Conservation (phyloP, 2,797 vertebrate genomes). For the Alcedo quadribrachys region DNA sequence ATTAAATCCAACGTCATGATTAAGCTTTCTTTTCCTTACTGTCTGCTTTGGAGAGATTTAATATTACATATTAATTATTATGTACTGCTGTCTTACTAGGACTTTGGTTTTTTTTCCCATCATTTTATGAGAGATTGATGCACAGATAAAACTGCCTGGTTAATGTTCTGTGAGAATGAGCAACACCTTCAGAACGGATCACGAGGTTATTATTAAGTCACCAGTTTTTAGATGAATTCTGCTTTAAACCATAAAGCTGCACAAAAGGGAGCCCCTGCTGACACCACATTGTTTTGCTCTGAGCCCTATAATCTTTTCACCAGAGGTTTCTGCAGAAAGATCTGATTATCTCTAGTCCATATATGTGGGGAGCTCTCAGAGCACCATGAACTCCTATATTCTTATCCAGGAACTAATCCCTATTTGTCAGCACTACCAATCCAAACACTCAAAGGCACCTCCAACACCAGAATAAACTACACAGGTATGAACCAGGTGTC, state of each 20-base stretch:
- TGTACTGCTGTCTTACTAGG: conserved; percentile 32
- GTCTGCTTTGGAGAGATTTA: conserved; percentile 66
- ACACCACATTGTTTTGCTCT: not conserved
- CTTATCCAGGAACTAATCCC: not conserved
- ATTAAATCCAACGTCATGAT: conserved; percentile 75
- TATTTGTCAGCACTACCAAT: not conserved
- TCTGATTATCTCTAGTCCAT: not conserved
- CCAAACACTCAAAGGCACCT: not conserved
- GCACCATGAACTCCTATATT: not conserved
- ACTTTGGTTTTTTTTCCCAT: conserved; percentile 64
- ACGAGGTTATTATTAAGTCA: conserved; percentile 2
- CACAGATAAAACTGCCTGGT: conserved; percentile 53
- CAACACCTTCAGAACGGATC: conserved; percentile 35
- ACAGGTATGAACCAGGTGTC: not conserved
- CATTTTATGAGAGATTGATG: conserved; percentile 58
- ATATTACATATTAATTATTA: conserved; percentile 72
- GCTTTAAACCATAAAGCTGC: not conserved
- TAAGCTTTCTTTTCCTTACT: conserved; percentile 64
- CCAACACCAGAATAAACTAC: not conserved
- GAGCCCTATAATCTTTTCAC: not conserved
- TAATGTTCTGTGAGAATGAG: conserved; percentile 47
- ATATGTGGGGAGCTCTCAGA: not conserved
- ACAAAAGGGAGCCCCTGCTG: not conserved
- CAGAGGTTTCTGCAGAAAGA: not conserved
- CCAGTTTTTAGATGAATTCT: not conserved